A percentile compares a stretch with the other conserved stretches of the same genome.
These are phyloP conservation scores for Mechanitis messenoides DNA, from an alignment of 2,888 invertebrate genomes.

Conservation along the genomic window DNA sequence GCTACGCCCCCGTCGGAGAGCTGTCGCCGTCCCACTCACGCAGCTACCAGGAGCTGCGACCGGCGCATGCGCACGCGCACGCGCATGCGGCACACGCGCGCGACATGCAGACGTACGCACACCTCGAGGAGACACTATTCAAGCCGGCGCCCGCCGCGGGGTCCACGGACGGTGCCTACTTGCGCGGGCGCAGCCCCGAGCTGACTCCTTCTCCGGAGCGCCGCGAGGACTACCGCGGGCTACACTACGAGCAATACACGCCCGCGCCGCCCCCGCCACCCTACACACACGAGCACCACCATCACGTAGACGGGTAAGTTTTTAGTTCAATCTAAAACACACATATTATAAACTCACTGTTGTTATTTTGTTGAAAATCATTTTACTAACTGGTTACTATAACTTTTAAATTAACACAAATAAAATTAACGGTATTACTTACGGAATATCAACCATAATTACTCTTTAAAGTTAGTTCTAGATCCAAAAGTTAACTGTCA, in stretches of 20 bases:
- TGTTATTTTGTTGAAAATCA: no score
- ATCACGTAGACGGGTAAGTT: conserved; percentile 59
- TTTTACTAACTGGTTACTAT: no score
- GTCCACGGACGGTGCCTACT: conserved; percentile 54
- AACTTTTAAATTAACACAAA: no score
- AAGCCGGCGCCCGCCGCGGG: conserved; percentile 39
- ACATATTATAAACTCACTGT: no score
- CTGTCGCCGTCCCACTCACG: conserved; percentile 63
- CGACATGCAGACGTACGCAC: conserved; percentile 68
- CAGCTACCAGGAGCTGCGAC: conserved; percentile 72
- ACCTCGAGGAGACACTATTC: conserved; percentile 41
- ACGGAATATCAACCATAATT: no score
- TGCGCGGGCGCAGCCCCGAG: conserved; percentile 56
- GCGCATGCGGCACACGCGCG: conserved; percentile 51
- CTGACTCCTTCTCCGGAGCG: conserved; percentile 55
- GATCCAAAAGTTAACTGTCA: no score
- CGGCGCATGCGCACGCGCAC: conserved; percentile 40
- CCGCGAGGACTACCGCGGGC: conserved; percentile 54
- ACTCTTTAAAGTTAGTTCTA: no score
- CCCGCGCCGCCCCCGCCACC: conserved; percentile 43
- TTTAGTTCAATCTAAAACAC: neutral
- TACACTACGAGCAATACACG: conserved; percentile 60
- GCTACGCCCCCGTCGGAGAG: conserved; percentile 57
- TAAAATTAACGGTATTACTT: no score
- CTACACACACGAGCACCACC: conserved; percentile 56